Base-by-base conservation (phyloP, 2,113 vertebrate genomes). In the Kryptolebias marmoratus region DNA sequence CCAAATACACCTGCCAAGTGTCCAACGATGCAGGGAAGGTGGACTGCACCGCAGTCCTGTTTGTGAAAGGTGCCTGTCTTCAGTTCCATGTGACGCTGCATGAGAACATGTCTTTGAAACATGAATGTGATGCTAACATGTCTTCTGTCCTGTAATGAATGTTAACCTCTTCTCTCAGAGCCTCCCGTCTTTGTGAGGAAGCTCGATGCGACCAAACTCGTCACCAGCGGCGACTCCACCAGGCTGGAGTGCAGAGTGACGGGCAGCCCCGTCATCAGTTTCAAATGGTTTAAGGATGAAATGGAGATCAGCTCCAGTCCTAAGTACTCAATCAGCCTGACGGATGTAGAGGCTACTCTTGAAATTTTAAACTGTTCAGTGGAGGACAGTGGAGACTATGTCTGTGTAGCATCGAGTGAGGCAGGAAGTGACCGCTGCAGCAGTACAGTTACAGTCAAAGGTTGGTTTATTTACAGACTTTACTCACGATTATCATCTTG, bases 21-120 rank as follows among this genome's bases (percentile, higher is more conserved):
- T 94, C 94, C 88, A 99, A 99, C 0, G 90, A 96, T 18, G 97
- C 97, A 1, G 98, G 97, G 60, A 94, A 94, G 59, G 94, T 95
- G 90, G 94, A 94, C 57, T 95, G 96, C 92, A 96, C 93, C 44
- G 89, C 94, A 75, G 91, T 93, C 72, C 93, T 99, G 65, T 98
- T 98, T 93, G 97, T 99, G 1, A 99, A 99, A 99, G 98, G 98
- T 99, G 92, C 87, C 18, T 11, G 76, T 95, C 88, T 0, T 91
- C 71, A 63, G 18, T 75, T 14, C 81, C 79, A 73, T 61, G 79
- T 86, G 63, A 58, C 68, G 56, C 69, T 62, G 68, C 71, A 73
- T 72, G 42, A 22, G 22, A 69, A 73, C 31, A 53, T 74, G 11
- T 75, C 56, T 82, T 87, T 68, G 83, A 18, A 30, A 52, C 31